Base-by-base conservation (phyloP, 2,888 invertebrate species). In the Acronicta leporina region DNA sequence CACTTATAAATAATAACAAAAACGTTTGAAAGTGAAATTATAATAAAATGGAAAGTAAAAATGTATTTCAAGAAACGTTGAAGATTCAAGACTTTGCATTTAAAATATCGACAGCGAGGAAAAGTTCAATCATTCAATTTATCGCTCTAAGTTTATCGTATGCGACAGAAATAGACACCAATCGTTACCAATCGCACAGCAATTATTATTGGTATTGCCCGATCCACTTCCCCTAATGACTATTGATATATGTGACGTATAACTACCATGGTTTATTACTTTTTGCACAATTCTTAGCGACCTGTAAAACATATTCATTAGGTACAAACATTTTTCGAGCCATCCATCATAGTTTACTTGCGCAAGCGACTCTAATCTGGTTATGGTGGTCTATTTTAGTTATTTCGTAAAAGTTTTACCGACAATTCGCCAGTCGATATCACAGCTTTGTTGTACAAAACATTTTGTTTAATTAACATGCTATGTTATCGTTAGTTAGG, bases 391-490 rank as follows among this genome's bases (percentile, higher is more conserved):
- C 43, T 46, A 56, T 44, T 69, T 69, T 45, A 54, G 8, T 14
- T 43, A 71, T 70, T 56, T 58, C 44, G 52, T 53, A 70, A 59
- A 56, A 55, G 48, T 66, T 44, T 3, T 8, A 27, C 38, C 16
- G 13, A 53, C 35, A 69, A 57, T 44, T 42, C 4, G 45, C 43
- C 16, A 61, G 61, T 52, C 51, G 56, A 61, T 57, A 47, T 55
- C 50, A 30, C 9, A n/a, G 42, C 42, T 47, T 52, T 60, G 68
- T 73, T 46, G 14, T 11, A 35, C 13, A 15, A 27, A 62, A 54
- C 62, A 59, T 68, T 81, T 66, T 58, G 54, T 62, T 85, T 88
- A 89, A 90, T 89, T 89, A 89, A 88, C 89, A 86, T 83, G 80
- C 83, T 73, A 77, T 73, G 74, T 83, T 87, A 87, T 85, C 85